Base-by-base conservation (phyloP, 2,888 invertebrate genomes). In the Lasiommata megera region DNA sequence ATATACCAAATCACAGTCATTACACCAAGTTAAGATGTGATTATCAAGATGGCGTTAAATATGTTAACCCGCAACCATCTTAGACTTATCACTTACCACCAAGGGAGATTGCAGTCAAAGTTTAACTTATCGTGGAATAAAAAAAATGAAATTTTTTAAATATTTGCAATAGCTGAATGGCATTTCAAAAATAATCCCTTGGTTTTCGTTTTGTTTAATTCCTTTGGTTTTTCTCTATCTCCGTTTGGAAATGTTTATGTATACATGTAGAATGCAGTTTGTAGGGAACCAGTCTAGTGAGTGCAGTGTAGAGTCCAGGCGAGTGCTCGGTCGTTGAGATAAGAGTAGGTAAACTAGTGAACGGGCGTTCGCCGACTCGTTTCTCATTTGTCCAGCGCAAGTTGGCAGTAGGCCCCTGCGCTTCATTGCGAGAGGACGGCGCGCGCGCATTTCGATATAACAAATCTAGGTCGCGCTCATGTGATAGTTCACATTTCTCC, bases 341-440 rank as follows among this genome's bases (percentile, higher is more conserved):
- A 88, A 88, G 80, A 84, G 82, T 82, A 81, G 83, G 84, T 82
- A 83, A 82, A 83, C 82, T 80, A 82, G 87, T 82, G 84, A 84
- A 80, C 87, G 88, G 86, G 84, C 84, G 83, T 84, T 83, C 69
- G 72, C 71, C 60, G 63, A 64, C 60, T 56, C 60, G 56, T 59
- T 61, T 54, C 62, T 56, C 60, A 54, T 59, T 60, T 55, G 62
- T 31, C 60, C 59, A 58, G 52, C 14, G 18, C 69, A 29, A 46
- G 28, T 43, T 23, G 46, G 16, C 84, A 88, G 89, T 90, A 77
- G 73, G 80, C 80, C 75, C 78, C 78, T 75, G 82, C 82, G 82
- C 80, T 78, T 76, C 77, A 79, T 60, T 64, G 64, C 74, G 82
- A 75, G 71, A 71, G 69, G 79, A 82, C 87, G 79, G 76, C 86